Evolutionary conservation across 2,113 vertebrate species (phyloP).

Genomic region (Chascanopsetta lugubris): DNA sequence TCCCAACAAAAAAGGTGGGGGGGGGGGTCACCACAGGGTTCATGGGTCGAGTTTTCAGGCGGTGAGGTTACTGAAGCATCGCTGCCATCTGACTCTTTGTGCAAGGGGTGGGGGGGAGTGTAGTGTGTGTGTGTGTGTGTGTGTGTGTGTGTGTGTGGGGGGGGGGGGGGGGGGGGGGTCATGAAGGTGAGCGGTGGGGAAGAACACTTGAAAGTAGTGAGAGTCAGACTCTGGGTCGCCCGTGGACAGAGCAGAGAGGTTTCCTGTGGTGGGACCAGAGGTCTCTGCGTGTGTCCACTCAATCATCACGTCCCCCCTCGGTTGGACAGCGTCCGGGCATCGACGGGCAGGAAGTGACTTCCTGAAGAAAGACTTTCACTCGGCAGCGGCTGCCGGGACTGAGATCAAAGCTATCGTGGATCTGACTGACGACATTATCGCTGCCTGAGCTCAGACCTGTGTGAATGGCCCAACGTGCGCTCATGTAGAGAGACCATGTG

Average conservation of each 20-base stretch:
- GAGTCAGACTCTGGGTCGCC: slow-evolving; percentile 37
- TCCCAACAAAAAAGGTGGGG: slow-evolving; percentile 26
- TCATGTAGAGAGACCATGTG: too few relatives aligned
- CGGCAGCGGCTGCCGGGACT: too few relatives aligned
- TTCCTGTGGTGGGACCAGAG: slow-evolving; percentile 38
- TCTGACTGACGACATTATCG: too few relatives aligned
- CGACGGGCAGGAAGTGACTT: slow-evolving; percentile 15
- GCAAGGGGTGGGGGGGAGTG: too few relatives aligned
- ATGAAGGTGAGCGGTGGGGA: slow-evolving; percentile 53
- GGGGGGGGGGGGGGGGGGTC: slow-evolving; percentile 24
- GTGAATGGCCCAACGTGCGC: too few relatives aligned
- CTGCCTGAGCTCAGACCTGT: too few relatives aligned
- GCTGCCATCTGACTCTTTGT: slow-evolving; percentile 38
- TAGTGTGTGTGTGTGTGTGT: too few relatives aligned
- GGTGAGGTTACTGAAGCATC: slow-evolving; percentile 42
- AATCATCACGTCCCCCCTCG: slow-evolving; percentile 40
- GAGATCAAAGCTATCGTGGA: too few relatives aligned
- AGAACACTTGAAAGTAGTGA: slow-evolving; percentile 32
- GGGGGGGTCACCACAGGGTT: slow-evolving; percentile 21
- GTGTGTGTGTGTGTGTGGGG: too few relatives aligned
- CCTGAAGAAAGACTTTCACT: too few relatives aligned
- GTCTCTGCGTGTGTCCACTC: slow-evolving; percentile 35
- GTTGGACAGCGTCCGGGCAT: slow-evolving; percentile 6
- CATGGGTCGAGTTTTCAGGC: slow-evolving; percentile 43
- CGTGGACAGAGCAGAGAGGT: slow-evolving; percentile 12